phyloP scores from a whole-genome alignment of 2,113 vertebrate genomes.

The Urocolius indicus region DNA sequence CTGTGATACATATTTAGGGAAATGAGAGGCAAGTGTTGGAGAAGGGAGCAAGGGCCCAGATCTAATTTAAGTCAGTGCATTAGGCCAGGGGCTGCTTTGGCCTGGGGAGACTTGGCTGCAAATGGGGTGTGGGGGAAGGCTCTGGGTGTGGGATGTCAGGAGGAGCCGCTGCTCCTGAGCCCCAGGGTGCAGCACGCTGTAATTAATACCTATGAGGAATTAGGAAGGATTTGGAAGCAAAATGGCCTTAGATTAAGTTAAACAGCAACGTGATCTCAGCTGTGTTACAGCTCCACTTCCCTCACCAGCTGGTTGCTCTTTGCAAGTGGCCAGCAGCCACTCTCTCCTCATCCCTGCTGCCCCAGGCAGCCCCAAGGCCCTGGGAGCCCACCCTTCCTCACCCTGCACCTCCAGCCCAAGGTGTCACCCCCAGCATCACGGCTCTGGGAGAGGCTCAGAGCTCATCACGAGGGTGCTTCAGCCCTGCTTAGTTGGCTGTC shows the following conservation, averaged over 20 bases:
- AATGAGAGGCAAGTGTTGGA: neutral
- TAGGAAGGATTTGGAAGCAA: constrained; percentile 38
- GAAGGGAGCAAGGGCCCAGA: neutral
- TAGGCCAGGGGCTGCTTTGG: neutral
- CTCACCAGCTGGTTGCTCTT: fast-evolving
- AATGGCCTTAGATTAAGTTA: neutral
- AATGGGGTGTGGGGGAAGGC: neutral
- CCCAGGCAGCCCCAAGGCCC: fast-evolving
- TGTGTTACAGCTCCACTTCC: neutral
- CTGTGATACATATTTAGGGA: neutral
- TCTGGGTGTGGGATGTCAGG: fast-evolving
- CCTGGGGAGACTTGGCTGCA: neutral
- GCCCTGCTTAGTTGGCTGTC: neutral
- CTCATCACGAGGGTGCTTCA: neutral
- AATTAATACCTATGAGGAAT: neutral
- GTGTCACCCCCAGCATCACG: fast-evolving
- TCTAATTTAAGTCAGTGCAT: neutral
- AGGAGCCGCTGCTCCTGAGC: neutral
- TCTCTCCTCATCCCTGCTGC: neutral
- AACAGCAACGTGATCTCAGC: neutral
- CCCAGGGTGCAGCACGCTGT: neutral
- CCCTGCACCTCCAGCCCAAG: neutral
- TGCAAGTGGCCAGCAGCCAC: neutral
- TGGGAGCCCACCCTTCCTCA: neutral
- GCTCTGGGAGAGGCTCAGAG: neutral